Evolutionary conservation across 2,113 vertebrate genomes (phyloP).

Genomic region (Solenodon paradoxus): DNA sequence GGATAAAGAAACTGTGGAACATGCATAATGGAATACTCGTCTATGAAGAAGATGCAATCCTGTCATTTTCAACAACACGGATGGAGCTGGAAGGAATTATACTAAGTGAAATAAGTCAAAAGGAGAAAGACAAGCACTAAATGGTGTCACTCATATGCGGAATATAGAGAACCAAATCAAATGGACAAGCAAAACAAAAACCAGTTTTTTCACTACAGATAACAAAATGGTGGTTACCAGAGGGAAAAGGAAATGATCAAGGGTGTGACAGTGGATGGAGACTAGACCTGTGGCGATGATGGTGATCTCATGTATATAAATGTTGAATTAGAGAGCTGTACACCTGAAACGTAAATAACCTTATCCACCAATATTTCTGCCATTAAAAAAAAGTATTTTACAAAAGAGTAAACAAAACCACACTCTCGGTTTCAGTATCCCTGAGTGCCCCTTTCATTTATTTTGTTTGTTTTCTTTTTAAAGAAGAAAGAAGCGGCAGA

Average conservation of each 20-base stretch:
- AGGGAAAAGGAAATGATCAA: not conserved
- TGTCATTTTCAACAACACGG: not conserved
- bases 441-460: not conserved
- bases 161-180: not conserved
- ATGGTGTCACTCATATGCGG: not conserved
- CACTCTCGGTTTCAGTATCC: not conserved
- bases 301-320: too few species aligned
- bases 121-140: not conserved
- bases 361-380: too few species aligned
- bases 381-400: too few species aligned
- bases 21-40: not conserved
- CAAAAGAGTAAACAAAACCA: not conserved
- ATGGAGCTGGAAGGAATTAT: not conserved
- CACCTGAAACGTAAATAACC: too few species aligned
- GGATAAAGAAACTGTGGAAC: too few species aligned
- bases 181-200: not conserved
- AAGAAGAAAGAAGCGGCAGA: too few species aligned
- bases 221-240: not conserved
- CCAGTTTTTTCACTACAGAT: not conserved
- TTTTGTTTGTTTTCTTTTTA: too few species aligned
- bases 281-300: not conserved
- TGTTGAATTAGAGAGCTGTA: too few species aligned
- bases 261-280: not conserved
- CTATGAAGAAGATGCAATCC: not conserved
- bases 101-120: not conserved